Base-by-base conservation (phyloP, 1,140 invertebrate genomes). In the Pseudomyrmex flavicornis region DNA sequence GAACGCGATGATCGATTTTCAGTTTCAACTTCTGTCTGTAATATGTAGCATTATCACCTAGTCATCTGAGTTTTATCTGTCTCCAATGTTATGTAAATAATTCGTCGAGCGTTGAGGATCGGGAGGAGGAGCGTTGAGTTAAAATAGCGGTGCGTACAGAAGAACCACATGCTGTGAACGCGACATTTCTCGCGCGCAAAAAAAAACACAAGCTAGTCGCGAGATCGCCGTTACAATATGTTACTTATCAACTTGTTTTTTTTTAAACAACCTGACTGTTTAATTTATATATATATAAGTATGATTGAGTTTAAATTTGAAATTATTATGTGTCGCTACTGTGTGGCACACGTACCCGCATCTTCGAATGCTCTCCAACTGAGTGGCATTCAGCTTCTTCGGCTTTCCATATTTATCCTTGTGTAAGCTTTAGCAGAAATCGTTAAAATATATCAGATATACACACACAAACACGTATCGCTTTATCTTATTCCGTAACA, bases 351-450 rank as follows among this genome's bases (percentile, higher is more conserved):
- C 97, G 96, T 97, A 98, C 97, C 97, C 97, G 95, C 96, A 96
- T 95, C 96, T 96, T 94, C 96, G 96, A 95, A 98, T 97, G 93
- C 96, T 97, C 95, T 97, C 97, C 96, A 98, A 97, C 95, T 98
- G 97, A 95, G 96, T 96, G 95, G 95, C 95, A 96, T 96, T 97
- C 95, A 98, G 96, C 95, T 96, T 97, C 96, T 97, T 97, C 95
- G 97, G 96, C 95, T 97, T 97, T 95, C 97, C 97, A 95, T 97
- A 96, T 95, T 96, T 97, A 96, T 98, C 97, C 97, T 97, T 97
- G 96, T 97, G 97, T 95, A 97, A 96, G 97, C 97, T 97, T 97
- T 95, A 95, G 35, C 95, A 96, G 95, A 96, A 96, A 95, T 91
- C 77, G 89, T 92, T 91, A 94, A 70, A 92, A 66, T 88, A 90